A percentile compares a stretch with the other conserved stretches of the same genome.
These are phyloP conservation scores for Callospermophilus lateralis DNA, from an alignment of 2,113 vertebrate species.

Conservation along the genomic window DNA sequence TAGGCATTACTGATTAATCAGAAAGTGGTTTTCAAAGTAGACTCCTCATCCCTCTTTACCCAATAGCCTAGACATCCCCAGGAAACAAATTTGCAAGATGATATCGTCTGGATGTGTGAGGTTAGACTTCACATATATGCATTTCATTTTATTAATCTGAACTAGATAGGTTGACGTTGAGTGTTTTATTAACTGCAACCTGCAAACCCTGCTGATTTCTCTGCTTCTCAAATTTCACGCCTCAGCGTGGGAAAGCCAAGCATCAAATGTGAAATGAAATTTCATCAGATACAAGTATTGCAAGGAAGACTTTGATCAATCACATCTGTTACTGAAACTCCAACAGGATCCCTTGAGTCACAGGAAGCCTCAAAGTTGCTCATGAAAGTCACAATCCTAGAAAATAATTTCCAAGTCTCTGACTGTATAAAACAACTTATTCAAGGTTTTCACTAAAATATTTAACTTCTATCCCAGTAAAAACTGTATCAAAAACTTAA, in stretches of 20 bases:
- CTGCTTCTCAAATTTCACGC: not conserved
- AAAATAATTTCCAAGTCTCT: conserved; percentile 15
- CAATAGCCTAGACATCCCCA: not conserved
- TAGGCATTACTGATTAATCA: not conserved
- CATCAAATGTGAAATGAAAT: conserved; percentile 29
- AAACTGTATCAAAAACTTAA: conserved; percentile 21
- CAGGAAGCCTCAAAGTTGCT: not conserved
- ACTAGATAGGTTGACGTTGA: not conserved
- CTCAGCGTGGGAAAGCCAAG: conserved; percentile 61
- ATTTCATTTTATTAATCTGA: conserved; percentile 31
- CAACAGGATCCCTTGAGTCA: not conserved
- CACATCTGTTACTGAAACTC: not conserved
- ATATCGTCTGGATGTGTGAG: not conserved
- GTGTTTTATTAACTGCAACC: conserved; percentile 56
- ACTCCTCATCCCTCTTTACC: not conserved
- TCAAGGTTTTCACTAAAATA: conserved; percentile 6
- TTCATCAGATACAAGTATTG: not conserved
- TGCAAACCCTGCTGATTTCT: conserved; percentile 31
- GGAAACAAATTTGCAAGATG: not conserved
- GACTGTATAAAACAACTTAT: not conserved
- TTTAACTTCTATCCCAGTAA: conserved; percentile 11
- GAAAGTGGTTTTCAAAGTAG: not conserved
- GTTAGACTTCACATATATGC: not conserved
- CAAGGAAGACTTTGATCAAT: not conserved
- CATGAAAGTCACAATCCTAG: not conserved